Evolutionary conservation across 37 sponge, comb jelly and placozoan genomes (phyloP).

Genomic region (Beroe forskalii): DNA sequence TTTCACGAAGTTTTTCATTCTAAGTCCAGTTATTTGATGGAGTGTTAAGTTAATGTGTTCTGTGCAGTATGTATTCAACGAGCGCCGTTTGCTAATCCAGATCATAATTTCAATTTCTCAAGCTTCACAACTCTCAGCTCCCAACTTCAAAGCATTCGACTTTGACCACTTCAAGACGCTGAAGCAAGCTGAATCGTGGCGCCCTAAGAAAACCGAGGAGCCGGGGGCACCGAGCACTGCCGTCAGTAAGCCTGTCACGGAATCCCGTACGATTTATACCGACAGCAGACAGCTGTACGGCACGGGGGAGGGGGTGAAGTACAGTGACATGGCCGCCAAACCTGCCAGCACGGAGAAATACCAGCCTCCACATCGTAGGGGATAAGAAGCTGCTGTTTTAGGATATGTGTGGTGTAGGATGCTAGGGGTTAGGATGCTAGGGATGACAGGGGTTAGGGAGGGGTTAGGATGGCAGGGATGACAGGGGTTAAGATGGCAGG

Average conservation of each 20-base stretch:
- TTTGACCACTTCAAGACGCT: conserved; percentile 63
- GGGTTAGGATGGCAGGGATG: too few relatives aligned
- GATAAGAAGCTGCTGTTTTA: neutral
- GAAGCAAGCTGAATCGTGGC: conserved; percentile 55
- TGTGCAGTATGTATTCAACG: too few relatives aligned
- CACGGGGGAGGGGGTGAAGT: neutral
- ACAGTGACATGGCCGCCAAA: conserved; percentile 62
- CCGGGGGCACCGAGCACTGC: neutral
- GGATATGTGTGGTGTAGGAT: too few relatives aligned
- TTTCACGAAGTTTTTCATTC: neutral
- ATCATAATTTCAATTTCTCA: too few relatives aligned
- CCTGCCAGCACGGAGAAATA: conserved; percentile 58
- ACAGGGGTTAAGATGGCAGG: too few relatives aligned
- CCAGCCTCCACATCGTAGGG: conserved; percentile 34
- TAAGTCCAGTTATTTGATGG: neutral
- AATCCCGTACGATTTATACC: conserved; percentile 22
- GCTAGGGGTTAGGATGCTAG: too few relatives aligned
- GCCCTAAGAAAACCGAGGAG: conserved; percentile 9
- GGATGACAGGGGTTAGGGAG: too few relatives aligned
- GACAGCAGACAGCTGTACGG: conserved; percentile 55
- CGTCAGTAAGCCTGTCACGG: neutral
- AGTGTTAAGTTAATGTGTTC: neutral
- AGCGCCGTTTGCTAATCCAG: too few relatives aligned
- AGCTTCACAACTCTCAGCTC: too few relatives aligned
- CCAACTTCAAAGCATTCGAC: conserved; percentile 62